Evolutionary conservation across 2,888 invertebrate genomes (phyloP).

Genomic region (Diachrysia chrysitis): DNA sequence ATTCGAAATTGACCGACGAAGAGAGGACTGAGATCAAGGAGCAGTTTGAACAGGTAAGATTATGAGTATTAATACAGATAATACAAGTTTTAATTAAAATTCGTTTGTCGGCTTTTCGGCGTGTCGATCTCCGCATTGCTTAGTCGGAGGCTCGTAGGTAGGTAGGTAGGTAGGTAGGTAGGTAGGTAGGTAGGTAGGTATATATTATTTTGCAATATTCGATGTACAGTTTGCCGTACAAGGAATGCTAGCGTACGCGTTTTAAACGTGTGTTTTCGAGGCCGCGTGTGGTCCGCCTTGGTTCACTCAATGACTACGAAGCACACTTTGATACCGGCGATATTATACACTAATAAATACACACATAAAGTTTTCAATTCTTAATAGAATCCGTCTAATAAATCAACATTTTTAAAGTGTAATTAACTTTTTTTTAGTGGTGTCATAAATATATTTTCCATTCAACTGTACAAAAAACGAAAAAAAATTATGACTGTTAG

Average conservation of each 20-base stretch:
- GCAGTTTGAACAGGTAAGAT: conserved; percentile 92
- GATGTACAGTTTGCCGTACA: conserved; percentile 44
- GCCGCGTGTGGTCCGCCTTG: conserved; percentile 68
- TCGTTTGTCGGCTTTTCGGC: conserved; percentile 47
- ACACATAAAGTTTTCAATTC: not conserved
- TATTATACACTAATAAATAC: not conserved
- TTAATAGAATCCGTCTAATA: not conserved
- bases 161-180: conserved; percentile 11
- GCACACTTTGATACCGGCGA: conserved; percentile 10
- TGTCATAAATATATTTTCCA: not conserved
- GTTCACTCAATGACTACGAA: conserved; percentile 17
- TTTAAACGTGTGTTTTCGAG: conserved; percentile 53
- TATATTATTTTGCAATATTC: conserved; percentile 50
- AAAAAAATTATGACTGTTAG: not conserved
- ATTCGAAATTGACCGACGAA: conserved; percentile 90
- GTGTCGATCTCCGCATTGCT: conserved; percentile 32
- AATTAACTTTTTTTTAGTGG: not conserved
- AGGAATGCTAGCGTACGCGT: conserved; percentile 42
- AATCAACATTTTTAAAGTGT: not conserved
- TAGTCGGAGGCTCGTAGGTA: conserved; percentile 14
- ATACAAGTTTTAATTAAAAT: conserved; percentile 17
- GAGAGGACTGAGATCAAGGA: conserved; percentile 93
- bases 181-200: conserved; percentile 9
- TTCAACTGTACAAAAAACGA: no score
- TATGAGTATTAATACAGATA: conserved; percentile 36